Conservation (phyloP, 2,888 invertebrate genomes). For the Drosophila recens region DNA sequence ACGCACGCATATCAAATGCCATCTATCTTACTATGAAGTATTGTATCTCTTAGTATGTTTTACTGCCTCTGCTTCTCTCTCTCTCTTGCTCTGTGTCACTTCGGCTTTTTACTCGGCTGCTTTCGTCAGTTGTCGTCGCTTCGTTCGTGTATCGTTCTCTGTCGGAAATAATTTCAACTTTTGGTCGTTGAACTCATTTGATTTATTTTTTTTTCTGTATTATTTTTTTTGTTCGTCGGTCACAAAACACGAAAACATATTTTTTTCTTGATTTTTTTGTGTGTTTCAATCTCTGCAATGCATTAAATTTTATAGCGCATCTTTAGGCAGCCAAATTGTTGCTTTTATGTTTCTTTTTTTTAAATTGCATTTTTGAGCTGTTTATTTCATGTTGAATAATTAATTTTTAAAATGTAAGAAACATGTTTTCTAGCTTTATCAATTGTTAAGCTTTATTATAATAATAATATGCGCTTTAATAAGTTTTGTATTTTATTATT, state of each 20-base stretch:
- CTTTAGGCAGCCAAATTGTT: constrained; percentile 42
- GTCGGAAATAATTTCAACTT: constrained; percentile 77
- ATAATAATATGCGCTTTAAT: background rate
- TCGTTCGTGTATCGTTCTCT: constrained; percentile 30
- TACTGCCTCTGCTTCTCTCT: constrained; percentile 13
- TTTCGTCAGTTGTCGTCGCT: constrained; percentile 28
- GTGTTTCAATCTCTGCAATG: constrained; percentile 34
- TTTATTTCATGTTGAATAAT: constrained; percentile 1
- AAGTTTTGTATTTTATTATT: background rate
- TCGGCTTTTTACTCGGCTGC: constrained; percentile 18
- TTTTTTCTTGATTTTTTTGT: constrained; percentile 29
- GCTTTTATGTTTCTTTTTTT: constrained; percentile 21
- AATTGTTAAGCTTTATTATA: background rate
- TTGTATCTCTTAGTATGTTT: constrained; percentile 59
- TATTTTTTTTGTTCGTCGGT: constrained; percentile 36
- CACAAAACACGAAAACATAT: constrained; percentile 57
- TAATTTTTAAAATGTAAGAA: constrained; percentile 10
- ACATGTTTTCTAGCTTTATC: constrained; percentile 14
- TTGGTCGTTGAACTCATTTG: constrained; percentile 79
- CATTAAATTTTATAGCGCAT: constrained; percentile 58
- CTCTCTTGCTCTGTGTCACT: constrained; percentile 2
- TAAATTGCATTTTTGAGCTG: constrained; percentile 24
- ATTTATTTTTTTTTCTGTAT: constrained; percentile 59
- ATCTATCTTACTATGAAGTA: constrained; percentile 46
- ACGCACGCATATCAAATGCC: constrained; percentile 60